Evolutionary conservation across 2,113 vertebrate species (phyloP).

Genomic region (Trematocara stigmaticum): DNA sequence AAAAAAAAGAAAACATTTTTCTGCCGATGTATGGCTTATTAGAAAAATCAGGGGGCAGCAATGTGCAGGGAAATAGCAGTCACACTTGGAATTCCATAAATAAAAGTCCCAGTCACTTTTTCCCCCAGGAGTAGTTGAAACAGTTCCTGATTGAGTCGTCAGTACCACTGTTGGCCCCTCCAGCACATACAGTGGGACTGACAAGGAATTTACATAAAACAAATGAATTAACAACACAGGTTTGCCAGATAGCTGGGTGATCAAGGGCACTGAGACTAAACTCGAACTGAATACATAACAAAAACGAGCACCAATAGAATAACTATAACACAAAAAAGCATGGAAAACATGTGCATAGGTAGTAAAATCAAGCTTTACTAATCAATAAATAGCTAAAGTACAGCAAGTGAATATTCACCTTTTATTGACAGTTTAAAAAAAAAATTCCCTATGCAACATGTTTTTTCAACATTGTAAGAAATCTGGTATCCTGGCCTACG

Average conservation of each 20-base stretch:
- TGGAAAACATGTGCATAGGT: background rate
- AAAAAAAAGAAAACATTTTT: background rate
- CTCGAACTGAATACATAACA: background rate
- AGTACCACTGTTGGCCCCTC: background rate
- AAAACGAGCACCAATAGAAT: background rate
- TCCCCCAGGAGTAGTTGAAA: background rate
- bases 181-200: background rate
- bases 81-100: background rate
- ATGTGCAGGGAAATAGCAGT: background rate
- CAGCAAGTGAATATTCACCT: background rate
- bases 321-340: background rate
- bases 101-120: background rate
- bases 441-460: accelerated
- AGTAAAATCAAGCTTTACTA: background rate
- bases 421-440: background rate
- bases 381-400: background rate
- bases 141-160: constrained; percentile 11
- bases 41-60: background rate
- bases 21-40: background rate
- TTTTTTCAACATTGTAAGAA: background rate
- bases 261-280: background rate
- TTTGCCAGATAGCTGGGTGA: background rate
- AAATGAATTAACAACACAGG: background rate
- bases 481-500: background rate
- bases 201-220: background rate